Percentiles rank a stretch among this genome's conserved stretches.
Conservation (phyloP, 2,888 invertebrate species). For the Notodonta ziczac region DNA sequence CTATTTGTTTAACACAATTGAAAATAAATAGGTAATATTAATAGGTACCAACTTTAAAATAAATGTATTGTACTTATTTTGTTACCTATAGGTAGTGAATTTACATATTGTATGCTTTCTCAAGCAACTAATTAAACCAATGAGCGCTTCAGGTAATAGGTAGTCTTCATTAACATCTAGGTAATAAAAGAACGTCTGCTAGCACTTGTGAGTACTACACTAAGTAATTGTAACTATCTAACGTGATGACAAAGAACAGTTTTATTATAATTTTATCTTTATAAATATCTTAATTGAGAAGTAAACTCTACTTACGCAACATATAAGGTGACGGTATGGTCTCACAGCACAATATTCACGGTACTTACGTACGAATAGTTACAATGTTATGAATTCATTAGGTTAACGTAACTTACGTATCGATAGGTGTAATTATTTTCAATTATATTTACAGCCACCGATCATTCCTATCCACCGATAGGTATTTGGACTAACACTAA, state of each 20-base stretch:
- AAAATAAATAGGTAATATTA: no score
- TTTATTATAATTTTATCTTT: constrained; percentile 33
- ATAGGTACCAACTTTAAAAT: no score
- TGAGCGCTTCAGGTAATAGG: constrained; percentile 18
- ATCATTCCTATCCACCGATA: constrained; percentile 36
- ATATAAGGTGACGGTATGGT: constrained; percentile 55
- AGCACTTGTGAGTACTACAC: constrained; percentile 40
- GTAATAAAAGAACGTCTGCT: constrained; percentile 28
- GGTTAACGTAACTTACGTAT: constrained; percentile 54
- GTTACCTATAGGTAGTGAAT: no score
- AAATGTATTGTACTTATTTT: no score
- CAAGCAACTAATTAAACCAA: background rate
- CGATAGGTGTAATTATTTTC: constrained; percentile 51
- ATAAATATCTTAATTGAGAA: constrained; percentile 39
- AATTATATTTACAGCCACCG: constrained; percentile 56
- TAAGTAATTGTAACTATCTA: constrained; percentile 25
- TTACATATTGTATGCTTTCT: no score
- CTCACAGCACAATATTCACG: constrained; percentile 62
- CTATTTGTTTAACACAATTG: background rate
- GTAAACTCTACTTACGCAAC: constrained; percentile 48
- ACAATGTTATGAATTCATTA: constrained; percentile 37
- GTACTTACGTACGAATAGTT: constrained; percentile 38
- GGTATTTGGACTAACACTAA: constrained; percentile 34
- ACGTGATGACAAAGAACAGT: constrained; percentile 39
- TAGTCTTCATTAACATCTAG: constrained; percentile 27